These are phyloP conservation scores for Ochropleura plecta DNA, from an alignment of 2,888 invertebrate genomes.

Conservation along the genomic window DNA sequence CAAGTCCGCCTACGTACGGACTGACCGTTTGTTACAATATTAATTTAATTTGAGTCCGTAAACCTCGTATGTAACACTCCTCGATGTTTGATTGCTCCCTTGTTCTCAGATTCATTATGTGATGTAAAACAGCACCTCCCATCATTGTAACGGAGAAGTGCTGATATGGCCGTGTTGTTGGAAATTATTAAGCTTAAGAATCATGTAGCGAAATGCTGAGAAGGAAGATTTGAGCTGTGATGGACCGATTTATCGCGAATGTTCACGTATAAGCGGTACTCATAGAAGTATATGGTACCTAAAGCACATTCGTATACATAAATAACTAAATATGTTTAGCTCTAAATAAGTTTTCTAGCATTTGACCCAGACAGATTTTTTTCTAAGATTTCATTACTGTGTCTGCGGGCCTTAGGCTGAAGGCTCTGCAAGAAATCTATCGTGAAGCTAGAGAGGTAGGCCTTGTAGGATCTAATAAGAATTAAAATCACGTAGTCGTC, in stretches of 20 bases:
- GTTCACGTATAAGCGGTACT: not conserved
- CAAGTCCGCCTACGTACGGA: constrained; percentile 76
- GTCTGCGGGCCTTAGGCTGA: not conserved
- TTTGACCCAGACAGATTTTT: too few relatives aligned
- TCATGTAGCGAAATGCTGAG: constrained; percentile 43
- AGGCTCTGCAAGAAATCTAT: not conserved
- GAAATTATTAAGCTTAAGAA: constrained; percentile 36
- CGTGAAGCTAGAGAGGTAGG: constrained; percentile 1
- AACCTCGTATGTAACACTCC: constrained; percentile 66
- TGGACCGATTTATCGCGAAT: constrained; percentile 8
- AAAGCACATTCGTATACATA: too few relatives aligned
- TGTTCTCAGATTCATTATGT: constrained; percentile 73
- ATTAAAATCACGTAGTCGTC: constrained; percentile 53
- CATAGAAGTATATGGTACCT: not conserved
- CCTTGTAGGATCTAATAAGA: constrained; percentile 22
- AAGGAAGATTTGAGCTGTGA: constrained; percentile 19
- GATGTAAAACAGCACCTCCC: constrained; percentile 67
- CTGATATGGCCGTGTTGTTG: constrained; percentile 50
- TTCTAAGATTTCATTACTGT: not conserved
- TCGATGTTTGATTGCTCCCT: constrained; percentile 74
- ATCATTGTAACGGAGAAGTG: constrained; percentile 65
- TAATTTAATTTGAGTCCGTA: constrained; percentile 72
- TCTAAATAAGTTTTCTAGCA: too few relatives aligned
- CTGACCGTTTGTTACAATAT: constrained; percentile 70
- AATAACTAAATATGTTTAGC: too few relatives aligned